A percentile compares a stretch with the other conserved stretches of the same genome.
Conservation (phyloP, 2,113 vertebrate species). For the Sapayoa aenigma region DNA sequence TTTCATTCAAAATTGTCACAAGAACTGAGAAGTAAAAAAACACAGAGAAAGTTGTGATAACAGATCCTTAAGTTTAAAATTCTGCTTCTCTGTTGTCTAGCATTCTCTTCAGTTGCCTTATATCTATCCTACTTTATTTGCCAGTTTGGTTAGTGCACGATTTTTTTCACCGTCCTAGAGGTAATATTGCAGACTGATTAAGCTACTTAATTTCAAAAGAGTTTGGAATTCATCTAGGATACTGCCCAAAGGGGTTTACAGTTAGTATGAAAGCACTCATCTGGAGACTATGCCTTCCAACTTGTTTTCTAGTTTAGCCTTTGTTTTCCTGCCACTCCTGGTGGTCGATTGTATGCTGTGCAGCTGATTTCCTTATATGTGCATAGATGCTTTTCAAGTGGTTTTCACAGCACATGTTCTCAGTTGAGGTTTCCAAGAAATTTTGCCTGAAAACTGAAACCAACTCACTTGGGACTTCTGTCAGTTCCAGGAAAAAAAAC, state of each 20-base stretch:
- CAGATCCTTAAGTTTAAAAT: not conserved
- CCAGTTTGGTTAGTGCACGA: not conserved
- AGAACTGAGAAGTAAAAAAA: not conserved
- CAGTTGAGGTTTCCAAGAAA: not conserved
- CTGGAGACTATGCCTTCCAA: not conserved
- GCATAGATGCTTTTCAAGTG: not conserved
- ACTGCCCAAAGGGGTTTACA: not conserved
- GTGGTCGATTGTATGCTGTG: not conserved
- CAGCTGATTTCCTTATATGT: not conserved
- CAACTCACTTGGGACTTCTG: not conserved
- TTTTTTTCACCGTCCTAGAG: not conserved
- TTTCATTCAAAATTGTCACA: not conserved
- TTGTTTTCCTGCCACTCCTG: not conserved
- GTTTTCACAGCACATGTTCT: not conserved
- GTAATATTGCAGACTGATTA: not conserved
- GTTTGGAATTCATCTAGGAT: not conserved
- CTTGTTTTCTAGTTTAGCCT: not conserved
- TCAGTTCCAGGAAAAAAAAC: not conserved
- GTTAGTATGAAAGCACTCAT: not conserved
- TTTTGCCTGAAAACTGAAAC: not conserved
- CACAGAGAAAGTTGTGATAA: not conserved
- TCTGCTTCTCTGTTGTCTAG: not conserved
- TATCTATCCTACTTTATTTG: not conserved
- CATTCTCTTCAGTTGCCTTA: not conserved
- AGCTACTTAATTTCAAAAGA: not conserved